Evolutionary conservation across 2,797 vertebrate genomes (phyloP), one percentile per base, ranked within the genome.

Genomic region (Silurus lanzhouensis): DNA sequence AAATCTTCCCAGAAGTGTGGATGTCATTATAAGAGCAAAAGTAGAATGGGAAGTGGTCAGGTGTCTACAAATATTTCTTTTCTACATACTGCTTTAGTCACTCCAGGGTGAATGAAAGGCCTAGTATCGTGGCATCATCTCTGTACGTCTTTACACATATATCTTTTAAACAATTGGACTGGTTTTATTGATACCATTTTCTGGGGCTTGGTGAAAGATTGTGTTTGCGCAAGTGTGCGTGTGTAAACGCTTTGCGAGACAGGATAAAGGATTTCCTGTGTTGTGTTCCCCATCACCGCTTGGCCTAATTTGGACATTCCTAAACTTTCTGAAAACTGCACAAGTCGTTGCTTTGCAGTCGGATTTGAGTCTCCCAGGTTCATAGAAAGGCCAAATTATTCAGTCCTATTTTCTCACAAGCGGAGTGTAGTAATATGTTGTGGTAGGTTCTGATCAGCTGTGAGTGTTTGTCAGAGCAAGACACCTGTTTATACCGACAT

Each of bases 191-290:
- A 77, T 77, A 60, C 25, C 19, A 14, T 6, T 78, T 61, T 78
- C 20, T 22, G 19, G 19, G 8, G 57, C 12, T 61, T 77, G 75
- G 57, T 77, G 22, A 79, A 61, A 46, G 38, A n/a, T 22, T 38
- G 20, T 27, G 72, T 77, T 55, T 60, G 75, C 81, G 81, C 82
- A 67, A 80, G 60, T 84, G 44, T 74, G 79, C 82, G 83, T 60
- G 76, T 77, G 71, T 84, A 75, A 75, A 82, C 67, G 31, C 66
- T 83, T 85, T 38, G 81, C 6, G 85, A 88, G 88, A 77, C 87
- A 87, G 89, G 88, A 90, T 90, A 83, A 87, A 81, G 88, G 87
- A 89, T 89, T 90, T 90, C 89, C 89, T 90, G 89, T 89, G 82
- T 84, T 88, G 88, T 89, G 83, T 89, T 90, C 84, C 63, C 46